Conservation (phyloP, 2,797 vertebrate species). For the Sitta carolinensis region DNA sequence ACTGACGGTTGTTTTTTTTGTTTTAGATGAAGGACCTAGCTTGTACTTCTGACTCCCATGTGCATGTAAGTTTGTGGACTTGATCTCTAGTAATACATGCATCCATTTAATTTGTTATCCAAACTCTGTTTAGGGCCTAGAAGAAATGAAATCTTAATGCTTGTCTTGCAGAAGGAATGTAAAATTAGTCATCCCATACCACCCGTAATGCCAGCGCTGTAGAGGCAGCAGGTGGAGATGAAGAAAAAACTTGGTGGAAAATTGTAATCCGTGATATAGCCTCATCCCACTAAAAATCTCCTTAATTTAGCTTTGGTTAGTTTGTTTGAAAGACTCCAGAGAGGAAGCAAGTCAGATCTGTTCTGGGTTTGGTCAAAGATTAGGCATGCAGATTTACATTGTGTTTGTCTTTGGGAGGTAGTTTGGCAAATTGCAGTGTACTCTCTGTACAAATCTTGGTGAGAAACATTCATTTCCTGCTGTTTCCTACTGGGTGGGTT, state of each 20-base stretch:
- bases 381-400: background rate
- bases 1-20: background rate
- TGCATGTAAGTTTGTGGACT: constrained; percentile 18
- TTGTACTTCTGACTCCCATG: constrained; percentile 31
- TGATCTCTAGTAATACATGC: background rate
- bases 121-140: background rate
- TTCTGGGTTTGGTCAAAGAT: background rate
- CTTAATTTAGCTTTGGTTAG: background rate
- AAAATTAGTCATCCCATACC: constrained; percentile 10
- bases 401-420: background rate
- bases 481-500: background rate
- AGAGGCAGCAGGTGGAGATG: constrained; percentile 41
- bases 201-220: background rate
- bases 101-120: background rate
- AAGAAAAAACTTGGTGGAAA: constrained; percentile 36
- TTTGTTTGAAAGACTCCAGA: background rate
- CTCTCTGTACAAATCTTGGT: background rate
- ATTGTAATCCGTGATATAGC: background rate
- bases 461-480: background rate
- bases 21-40: constrained; percentile 44
- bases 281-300: background rate
- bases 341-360: background rate
- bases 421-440: background rate
- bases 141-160: background rate
- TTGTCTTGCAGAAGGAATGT: constrained; percentile 22